Base-by-base conservation (phyloP, 1,140 invertebrate species). In the Carposina sasakii region DNA sequence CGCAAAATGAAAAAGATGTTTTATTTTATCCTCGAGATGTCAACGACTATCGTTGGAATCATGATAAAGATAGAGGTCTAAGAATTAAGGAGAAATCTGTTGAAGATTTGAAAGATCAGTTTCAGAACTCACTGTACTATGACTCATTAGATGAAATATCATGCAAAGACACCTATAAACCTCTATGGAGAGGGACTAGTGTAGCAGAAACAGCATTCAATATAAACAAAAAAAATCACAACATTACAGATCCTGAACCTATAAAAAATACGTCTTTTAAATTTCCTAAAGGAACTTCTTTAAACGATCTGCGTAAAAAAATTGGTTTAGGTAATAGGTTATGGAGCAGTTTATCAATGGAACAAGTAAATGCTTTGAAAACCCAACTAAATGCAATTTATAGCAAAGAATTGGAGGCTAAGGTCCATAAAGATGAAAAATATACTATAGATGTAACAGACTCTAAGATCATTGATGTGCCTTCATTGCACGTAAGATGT, bases 51-150 rank as follows among this genome's bases (percentile, higher is more conserved):
- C 89, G 89, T 57, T 96, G 93, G 92, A 87, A 88, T 67, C 77
- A 86, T 47, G 85, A 90, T 51, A 90, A 89, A 17, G 96, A 98
- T 63, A 87, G 90, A 33, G 92, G 93, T 0, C 78, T 98, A 36
- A 87, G 91, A 67, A 90, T 90, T 30, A 95, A 94, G 72, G 93
- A 96, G 67, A 92, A 93, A 68, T 96, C 94, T 0, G 93, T 97
- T 0, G 92, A 94, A 72, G 92, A 96, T 81, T 87, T 98, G 16
- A 89, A 90, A 46, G 89, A 92, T 53, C 89, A 91, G 57, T 93
- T 94, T 59, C 86, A 89, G 63, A 88, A 87, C 67, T 73, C 90
- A 58, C 79, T 82, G 19, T 73, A 72, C 3, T 77, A 85, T 42
- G 86, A 88, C 21, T 77, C 85, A 39, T 40, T 84, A 41, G 89